phyloP scores from a whole-genome alignment of 2,113 vertebrate species.

The Saiga tatarica region DNA sequence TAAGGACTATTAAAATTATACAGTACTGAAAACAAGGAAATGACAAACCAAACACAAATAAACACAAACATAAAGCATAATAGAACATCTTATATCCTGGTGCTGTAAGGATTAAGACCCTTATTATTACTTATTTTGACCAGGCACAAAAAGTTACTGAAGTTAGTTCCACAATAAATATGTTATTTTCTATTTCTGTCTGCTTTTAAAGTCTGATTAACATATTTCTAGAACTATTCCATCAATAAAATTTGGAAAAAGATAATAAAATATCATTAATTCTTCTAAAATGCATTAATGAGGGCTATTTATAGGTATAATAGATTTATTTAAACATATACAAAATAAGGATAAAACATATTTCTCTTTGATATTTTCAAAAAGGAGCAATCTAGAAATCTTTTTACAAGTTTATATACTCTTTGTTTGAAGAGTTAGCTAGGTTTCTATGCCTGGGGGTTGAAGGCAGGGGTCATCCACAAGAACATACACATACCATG shows the following conservation, averaged over 20 bases:
- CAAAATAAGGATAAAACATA: neutral
- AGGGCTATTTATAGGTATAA: neutral
- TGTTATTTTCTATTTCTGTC: neutral
- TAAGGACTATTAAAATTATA: neutral
- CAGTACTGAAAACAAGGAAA: neutral
- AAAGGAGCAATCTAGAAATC: neutral
- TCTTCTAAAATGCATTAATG: constrained; percentile 2
- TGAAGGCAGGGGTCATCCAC: neutral
- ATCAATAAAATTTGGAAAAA: neutral
- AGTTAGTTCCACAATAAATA: neutral
- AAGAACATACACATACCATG: neutral
- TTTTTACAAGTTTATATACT: neutral
- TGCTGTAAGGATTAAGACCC: neutral
- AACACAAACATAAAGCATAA: neutral
- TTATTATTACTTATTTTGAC: neutral
- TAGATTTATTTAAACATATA: neutral
- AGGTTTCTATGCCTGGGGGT: neutral
- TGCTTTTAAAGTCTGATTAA: constrained; percentile 4
- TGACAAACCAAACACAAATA: neutral
- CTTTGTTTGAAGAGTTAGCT: neutral
- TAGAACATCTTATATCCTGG: neutral
- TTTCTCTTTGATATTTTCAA: neutral
- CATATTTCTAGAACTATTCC: neutral
- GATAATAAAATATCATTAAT: neutral
- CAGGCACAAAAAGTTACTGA: neutral